Base-by-base conservation (phyloP, 2,113 vertebrate species). In the Planiliza haematocheilus region DNA sequence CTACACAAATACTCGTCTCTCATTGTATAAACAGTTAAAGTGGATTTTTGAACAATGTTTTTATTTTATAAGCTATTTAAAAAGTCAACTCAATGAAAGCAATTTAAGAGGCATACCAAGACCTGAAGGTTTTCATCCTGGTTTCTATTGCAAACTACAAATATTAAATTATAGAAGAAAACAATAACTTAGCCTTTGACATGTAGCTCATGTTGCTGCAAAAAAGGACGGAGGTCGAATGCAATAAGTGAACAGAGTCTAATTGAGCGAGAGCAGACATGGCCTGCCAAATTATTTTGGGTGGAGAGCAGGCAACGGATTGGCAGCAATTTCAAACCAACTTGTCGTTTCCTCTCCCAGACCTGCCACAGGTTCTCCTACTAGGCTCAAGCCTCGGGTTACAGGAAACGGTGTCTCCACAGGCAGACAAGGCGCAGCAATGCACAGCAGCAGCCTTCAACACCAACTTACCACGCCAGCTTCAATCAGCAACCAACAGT, bases 321-420 rank as follows among this genome's bases (percentile, higher is more conserved):
- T 90, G 89, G 87, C 90, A 91, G 87, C 83, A 70, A 69, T 91
- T 89, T 87, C 82, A 83, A 91, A 87, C 83, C 85, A 81, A 85
- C 59, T 68, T 91, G 93, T 91, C 86, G 87, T 86, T 89, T 92
- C 89, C 87, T 88, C 87, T 82, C 84, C 66, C 50, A 70, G 57
- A 76, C 51, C 72, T 59, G 57, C 73, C 82, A 83, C 75, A 84
- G 82, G 89, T 84, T 79, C 66, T 68, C 77, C 85, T 69, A 70
- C 74, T 56, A 61, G 81, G 64, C 78, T 65, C 30, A n/a, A 68
- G 89, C 82, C 72, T 93, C 83, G 66, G 74, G 85, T 93, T 93
- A 89, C 92, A 92, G 91, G 92, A 92, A 93, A 91, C 81, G 12
- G 67, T n/a, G 79, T 88, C 88, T 83, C 82, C 83, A 81, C 73